A percentile compares a stretch with the other conserved stretches of the same genome.
phyloP scores from a whole-genome alignment of 2,888 invertebrate genomes.

The Pristionchus japonicus region DNA sequence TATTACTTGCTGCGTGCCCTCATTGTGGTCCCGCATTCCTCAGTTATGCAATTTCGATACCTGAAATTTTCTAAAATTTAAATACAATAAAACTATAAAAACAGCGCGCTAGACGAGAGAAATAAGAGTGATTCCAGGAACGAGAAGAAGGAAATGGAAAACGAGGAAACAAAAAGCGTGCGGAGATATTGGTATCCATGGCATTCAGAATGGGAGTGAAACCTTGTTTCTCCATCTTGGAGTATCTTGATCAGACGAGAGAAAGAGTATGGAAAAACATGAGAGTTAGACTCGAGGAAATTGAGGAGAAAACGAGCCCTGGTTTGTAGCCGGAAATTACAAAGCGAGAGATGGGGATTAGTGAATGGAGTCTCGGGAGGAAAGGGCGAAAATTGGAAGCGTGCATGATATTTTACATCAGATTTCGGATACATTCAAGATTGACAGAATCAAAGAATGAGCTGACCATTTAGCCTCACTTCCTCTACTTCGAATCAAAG shows the following conservation, averaged over 20 bases:
- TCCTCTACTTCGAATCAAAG: too few species aligned
- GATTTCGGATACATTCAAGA: too few species aligned
- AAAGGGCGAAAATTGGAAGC: background rate
- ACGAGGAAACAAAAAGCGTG: background rate
- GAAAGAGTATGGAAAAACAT: background rate
- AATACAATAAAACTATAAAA: background rate
- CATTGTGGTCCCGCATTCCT: background rate
- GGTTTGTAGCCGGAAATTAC: background rate
- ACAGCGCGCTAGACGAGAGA: background rate
- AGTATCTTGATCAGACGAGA: too few species aligned
- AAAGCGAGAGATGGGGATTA: background rate
- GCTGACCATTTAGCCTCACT: too few species aligned
- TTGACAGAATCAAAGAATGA: too few species aligned
- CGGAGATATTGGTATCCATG: conserved; percentile 37
- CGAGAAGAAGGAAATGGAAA: too few species aligned
- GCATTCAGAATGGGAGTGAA: background rate
- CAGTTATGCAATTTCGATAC: background rate
- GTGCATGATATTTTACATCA: too few species aligned
- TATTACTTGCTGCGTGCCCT: background rate
- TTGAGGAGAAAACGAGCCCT: background rate
- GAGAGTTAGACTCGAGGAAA: background rate
- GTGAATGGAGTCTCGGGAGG: background rate
- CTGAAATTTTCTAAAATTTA: background rate
- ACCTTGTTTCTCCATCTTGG: too few species aligned
- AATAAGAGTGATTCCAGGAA: background rate